A percentile compares a stretch with the other conserved stretches of the same genome.
Conservation (phyloP, 2,797 vertebrate species). For the Limosa lapponica region DNA sequence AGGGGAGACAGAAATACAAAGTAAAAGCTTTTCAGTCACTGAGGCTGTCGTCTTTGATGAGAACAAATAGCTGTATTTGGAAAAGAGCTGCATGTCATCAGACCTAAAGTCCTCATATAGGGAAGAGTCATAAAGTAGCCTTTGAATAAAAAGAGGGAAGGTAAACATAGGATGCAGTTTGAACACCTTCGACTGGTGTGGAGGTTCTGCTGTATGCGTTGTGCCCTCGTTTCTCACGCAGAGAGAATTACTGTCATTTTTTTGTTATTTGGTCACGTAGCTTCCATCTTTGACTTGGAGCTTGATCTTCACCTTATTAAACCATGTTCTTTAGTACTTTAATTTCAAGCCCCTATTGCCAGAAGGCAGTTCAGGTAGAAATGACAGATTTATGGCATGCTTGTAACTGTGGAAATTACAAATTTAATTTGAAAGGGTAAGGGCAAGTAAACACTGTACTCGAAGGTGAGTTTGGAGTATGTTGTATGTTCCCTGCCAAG, state of each 20-base stretch:
- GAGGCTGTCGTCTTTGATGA: neutral
- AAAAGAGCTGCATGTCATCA: neutral
- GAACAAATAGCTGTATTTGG: neutral
- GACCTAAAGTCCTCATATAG: neutral
- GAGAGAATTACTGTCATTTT: neutral
- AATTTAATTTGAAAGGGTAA: neutral
- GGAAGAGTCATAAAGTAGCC: neutral
- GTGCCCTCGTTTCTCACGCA: neutral
- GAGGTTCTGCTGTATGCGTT: neutral
- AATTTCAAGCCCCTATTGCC: neutral
- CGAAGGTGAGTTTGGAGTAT: neutral
- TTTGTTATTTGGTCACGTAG: neutral
- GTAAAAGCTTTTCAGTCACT: neutral
- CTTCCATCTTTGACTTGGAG: neutral
- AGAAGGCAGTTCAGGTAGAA: neutral
- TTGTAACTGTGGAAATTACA: neutral
- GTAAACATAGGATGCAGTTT: neutral
- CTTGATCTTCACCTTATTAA: neutral
- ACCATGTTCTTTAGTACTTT: neutral
- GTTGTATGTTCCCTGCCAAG: neutral
- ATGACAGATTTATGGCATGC: rapidly evolving
- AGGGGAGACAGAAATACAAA: neutral
- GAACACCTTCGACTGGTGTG: neutral
- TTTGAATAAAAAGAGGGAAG: neutral
- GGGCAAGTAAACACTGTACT: neutral